These are phyloP conservation scores for Xestia c-nigrum DNA, from an alignment of 2,888 invertebrate genomes.

Conservation along the genomic window DNA sequence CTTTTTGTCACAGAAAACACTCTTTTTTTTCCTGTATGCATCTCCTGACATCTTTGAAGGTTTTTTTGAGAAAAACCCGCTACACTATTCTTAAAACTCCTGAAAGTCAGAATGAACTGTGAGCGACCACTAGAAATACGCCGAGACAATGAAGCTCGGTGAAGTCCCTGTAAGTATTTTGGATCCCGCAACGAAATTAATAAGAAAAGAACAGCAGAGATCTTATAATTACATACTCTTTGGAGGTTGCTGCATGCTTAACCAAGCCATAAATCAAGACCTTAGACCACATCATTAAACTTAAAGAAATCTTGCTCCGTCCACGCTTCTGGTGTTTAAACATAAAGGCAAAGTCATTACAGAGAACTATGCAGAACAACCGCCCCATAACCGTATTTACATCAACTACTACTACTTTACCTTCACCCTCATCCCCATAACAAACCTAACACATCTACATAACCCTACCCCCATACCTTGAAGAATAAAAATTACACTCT, in stretches of 20 bases:
- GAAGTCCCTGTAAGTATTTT: too few species aligned
- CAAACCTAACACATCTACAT: not conserved
- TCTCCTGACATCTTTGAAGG: not conserved
- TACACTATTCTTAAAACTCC: too few species aligned
- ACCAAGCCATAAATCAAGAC: not conserved
- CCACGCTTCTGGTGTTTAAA: not conserved
- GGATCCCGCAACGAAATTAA: too few species aligned
- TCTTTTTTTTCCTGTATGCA: not conserved
- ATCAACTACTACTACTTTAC: not conserved
- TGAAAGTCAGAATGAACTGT: too few species aligned
- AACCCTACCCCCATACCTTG: not conserved
- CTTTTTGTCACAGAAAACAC: not conserved
- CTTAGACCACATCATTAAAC: not conserved
- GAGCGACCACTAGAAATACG: too few species aligned
- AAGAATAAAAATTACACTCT: conserved; percentile 16
- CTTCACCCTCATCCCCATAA: not conserved
- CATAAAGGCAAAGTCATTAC: not conserved
- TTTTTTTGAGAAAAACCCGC: too few species aligned
- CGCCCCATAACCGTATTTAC: not conserved
- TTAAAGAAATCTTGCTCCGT: not conserved
- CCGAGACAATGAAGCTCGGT: too few species aligned
- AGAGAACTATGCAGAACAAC: not conserved
- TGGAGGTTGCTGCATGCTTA: not conserved
- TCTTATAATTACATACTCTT: too few species aligned
- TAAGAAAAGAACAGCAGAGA: too few species aligned